Percentiles rank a stretch among this genome's conserved stretches.
Conservation (phyloP, 2,113 vertebrate genomes). For the Dasyurus viverrinus region DNA sequence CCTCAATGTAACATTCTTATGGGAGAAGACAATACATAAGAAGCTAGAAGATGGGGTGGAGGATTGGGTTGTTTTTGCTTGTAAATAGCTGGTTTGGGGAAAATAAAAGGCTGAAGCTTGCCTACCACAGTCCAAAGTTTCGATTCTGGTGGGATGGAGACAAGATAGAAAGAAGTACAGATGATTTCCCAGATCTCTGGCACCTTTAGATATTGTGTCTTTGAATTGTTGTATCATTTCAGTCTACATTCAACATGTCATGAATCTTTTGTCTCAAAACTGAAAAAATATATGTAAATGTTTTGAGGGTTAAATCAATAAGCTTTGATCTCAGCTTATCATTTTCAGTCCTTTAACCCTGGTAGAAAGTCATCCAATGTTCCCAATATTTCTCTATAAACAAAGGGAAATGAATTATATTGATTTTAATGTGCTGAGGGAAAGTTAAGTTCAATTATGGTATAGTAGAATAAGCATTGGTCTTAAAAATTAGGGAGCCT, state of each 20-base stretch:
- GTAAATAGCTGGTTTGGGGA: neutral
- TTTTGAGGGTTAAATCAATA: conserved; percentile 18
- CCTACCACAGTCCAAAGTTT: neutral
- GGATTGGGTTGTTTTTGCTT: neutral
- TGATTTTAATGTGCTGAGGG: neutral
- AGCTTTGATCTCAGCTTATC: neutral
- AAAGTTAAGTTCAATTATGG: neutral
- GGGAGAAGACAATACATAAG: neutral
- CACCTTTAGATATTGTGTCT: neutral
- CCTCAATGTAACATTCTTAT: neutral
- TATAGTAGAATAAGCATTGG: neutral
- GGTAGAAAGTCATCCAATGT: neutral
- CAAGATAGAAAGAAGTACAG: neutral
- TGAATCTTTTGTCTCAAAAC: conserved; percentile 25
- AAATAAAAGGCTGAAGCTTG: no score
- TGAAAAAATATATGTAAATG: neutral
- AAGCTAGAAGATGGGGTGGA: neutral
- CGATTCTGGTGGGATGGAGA: neutral
- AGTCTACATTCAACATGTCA: neutral
- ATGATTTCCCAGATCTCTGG: neutral
- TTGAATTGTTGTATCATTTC: neutral
- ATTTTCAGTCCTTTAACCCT: conserved; percentile 7
- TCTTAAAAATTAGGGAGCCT: neutral
- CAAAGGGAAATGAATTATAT: neutral
- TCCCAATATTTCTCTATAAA: neutral